These are phyloP conservation scores for Rhizomys pruinosus DNA, from an alignment of 2,113 vertebrate species.

Conservation along the genomic window DNA sequence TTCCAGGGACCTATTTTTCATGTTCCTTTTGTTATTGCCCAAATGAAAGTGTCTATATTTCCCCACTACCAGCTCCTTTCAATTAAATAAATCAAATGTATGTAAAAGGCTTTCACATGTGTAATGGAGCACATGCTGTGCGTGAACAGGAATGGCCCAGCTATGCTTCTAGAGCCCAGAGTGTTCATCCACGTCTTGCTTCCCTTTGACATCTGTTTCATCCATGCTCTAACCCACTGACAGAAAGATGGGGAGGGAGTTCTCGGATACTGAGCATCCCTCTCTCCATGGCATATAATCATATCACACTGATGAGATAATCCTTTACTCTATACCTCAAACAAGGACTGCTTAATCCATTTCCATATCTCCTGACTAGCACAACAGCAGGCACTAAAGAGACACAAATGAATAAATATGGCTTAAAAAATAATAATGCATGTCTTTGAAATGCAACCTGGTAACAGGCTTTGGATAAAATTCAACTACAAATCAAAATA, in stretches of 20 bases:
- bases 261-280: not conserved
- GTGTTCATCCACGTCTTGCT: not conserved
- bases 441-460: not conserved
- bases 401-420: not conserved
- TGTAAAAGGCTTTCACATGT: conserved; percentile 32
- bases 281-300: not conserved
- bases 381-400: not conserved
- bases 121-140: not conserved
- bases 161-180: not conserved
- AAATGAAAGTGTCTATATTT: conserved; percentile 65
- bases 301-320: not conserved
- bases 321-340: not conserved
- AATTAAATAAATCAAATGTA: conserved; percentile 71
- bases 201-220: not conserved
- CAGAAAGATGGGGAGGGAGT: not conserved
- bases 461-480: not conserved
- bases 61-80: conserved; percentile 62
- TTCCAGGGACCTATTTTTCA: conserved; percentile 64
- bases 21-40: conserved; percentile 66
- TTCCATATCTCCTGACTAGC: not conserved
- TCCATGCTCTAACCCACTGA: not conserved
- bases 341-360: not conserved
- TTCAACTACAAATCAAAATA: conserved; percentile 36
- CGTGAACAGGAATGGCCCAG: not conserved
- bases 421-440: not conserved